Base-by-base conservation (phyloP, 2,888 invertebrate species). In the Apodemia mormo region DNA sequence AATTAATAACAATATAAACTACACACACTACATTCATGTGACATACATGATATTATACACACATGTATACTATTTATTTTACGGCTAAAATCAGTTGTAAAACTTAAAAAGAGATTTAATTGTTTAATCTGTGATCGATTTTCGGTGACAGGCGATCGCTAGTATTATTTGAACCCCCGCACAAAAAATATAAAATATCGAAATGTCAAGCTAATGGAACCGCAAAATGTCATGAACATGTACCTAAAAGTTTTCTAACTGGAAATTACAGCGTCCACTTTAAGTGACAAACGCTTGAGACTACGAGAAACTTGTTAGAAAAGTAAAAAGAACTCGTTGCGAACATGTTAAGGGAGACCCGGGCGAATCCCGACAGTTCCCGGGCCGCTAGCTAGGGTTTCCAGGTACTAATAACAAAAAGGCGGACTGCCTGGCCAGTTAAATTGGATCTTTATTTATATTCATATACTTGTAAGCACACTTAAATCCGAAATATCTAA, bases 261-360 rank as follows among this genome's bases (percentile, higher is more conserved):
- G 78, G 78, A 84, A 85, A 86, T 88, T 87, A 85, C 79, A 82
- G 80, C 83, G 87, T 85, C 86, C 85, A 87, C 86, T 88, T 81
- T 77, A 81, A 84, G 84, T 86, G 87, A 89, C 87, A 90, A 90
- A 87, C 88, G 86, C 84, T 90, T 82, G 85, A 85, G 85, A 84
- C 83, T 85, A 79, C 77, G 78, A 75, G 76, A 82, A 90, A 92
- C 91, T 92, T 90, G 90, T 90, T 89, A 86, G 84, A 85, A 87
- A 90, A 90, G 83, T 89, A 87, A 88, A 90, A 90, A 89, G 86
- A 85, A 87, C 82, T 85, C 83, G 83, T 85, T 82, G 79, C 76
- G 78, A 82, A 85, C 82, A 86, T 83, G 86, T 87, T 86, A 85
- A 85, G 86, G 77, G 76, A 72, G 74, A 75, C 76, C 76, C 76